A percentile compares a stretch with the other conserved stretches of the same genome.
These are phyloP conservation scores for Prionace glauca DNA, from an alignment of 2,797 vertebrate genomes.

Conservation along the genomic window DNA sequence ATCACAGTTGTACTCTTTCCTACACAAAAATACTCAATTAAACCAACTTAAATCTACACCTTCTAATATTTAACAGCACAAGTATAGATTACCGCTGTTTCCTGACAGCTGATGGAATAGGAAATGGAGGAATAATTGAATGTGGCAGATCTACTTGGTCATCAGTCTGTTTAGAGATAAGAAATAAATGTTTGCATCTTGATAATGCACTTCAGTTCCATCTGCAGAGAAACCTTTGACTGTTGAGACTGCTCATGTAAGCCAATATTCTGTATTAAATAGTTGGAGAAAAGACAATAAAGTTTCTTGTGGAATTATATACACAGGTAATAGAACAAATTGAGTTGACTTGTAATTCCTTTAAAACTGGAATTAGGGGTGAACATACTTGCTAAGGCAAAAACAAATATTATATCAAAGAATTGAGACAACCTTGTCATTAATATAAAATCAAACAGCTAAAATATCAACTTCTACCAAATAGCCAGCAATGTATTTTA, in stretches of 20 bases:
- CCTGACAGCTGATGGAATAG: background rate
- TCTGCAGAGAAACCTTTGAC: background rate
- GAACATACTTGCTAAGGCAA: background rate
- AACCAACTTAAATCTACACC: too few relatives aligned
- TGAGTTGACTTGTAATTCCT: background rate
- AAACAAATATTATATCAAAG: background rate
- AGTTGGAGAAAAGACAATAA: background rate
- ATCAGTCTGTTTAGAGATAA: background rate
- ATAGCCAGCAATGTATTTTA: background rate
- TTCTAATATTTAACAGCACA: too few relatives aligned
- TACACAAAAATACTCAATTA: too few relatives aligned
- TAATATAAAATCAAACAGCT: background rate
- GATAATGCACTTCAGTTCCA: background rate
- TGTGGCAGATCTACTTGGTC: background rate
- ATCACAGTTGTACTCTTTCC: too few relatives aligned
- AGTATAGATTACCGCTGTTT: too few relatives aligned
- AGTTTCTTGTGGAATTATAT: background rate
- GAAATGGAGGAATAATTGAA: background rate
- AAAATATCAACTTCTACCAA: background rate
- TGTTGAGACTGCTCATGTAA: background rate
- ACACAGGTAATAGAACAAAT: background rate
- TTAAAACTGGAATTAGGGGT: too few relatives aligned
- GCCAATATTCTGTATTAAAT: background rate
- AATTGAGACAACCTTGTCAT: background rate
- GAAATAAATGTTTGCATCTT: background rate